Evolutionary conservation across 1,140 invertebrate species (phyloP).

Genomic region (Calliopsis andreniformis): DNA sequence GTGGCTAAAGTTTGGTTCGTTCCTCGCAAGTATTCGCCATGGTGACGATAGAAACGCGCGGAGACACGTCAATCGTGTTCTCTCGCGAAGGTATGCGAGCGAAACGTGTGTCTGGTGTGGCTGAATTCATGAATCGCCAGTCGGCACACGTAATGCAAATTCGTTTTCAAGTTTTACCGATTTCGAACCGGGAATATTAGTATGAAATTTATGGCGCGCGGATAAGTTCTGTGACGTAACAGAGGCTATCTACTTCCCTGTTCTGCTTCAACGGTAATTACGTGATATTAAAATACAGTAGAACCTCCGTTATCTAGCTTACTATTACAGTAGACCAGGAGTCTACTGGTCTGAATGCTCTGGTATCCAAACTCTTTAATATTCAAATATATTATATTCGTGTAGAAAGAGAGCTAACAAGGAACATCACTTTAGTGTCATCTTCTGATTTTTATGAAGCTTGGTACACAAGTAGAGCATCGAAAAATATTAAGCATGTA

Average conservation of each 20-base stretch:
- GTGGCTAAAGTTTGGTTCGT: background rate
- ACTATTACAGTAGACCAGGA: no score
- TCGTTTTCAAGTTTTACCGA: conserved; percentile 4
- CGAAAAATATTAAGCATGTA: no score
- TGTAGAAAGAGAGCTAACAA: no score
- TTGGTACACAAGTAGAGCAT: no score
- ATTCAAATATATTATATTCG: no score
- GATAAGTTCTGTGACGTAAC: conserved; percentile 2
- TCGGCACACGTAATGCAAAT: background rate
- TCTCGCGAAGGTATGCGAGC: conserved; percentile 5
- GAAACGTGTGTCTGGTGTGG: conserved; percentile 8
- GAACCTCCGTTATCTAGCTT: no score
- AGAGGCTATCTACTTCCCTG: conserved; percentile 10
- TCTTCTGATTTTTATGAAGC: no score
- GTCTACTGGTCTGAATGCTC: no score
- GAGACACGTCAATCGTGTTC: conserved; percentile 15
- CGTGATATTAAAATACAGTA: background rate
- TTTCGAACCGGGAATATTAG: conserved; percentile 3
- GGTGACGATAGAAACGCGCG: conserved; percentile 10
- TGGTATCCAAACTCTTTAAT: no score
- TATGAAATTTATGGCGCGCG: background rate
- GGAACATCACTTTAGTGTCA: no score
- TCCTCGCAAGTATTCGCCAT: background rate
- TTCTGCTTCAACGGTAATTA: background rate
- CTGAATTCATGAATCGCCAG: conserved; percentile 22